phyloP scores from a whole-genome alignment of 2,113 vertebrate species.

The Ia io region DNA sequence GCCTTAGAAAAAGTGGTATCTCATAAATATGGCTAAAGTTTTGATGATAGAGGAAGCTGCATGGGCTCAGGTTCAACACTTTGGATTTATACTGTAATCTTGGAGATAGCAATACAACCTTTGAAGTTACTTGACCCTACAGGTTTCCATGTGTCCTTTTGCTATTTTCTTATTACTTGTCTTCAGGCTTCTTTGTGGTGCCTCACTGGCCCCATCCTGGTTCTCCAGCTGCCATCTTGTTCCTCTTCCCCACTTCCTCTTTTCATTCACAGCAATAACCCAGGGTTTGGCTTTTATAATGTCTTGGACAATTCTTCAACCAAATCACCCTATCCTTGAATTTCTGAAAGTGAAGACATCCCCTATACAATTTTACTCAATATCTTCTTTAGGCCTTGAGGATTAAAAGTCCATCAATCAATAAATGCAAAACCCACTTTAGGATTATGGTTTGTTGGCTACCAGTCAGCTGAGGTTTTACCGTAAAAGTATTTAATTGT shows the following conservation, averaged over 20 bases:
- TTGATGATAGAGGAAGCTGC: neutral
- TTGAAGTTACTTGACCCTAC: neutral
- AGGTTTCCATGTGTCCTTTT: neutral
- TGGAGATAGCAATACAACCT: neutral
- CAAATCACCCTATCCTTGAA: neutral
- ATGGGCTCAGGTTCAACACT: neutral
- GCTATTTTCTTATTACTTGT: neutral
- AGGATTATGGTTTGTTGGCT: neutral
- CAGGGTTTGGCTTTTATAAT: neutral
- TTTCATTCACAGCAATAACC: neutral
- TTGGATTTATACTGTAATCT: neutral
- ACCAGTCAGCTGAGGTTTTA: slow-evolving; percentile 27
- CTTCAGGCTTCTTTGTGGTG: neutral
- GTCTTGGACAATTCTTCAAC: neutral
- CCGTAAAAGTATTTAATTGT: slow-evolving; percentile 39
- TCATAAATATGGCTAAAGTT: neutral
- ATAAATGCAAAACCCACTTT: neutral
- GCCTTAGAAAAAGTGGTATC: neutral
- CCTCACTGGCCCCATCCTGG: neutral
- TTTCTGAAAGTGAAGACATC: neutral
- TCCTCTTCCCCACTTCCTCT: neutral
- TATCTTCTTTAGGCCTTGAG: neutral
- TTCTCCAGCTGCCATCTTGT: neutral
- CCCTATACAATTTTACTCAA: neutral
- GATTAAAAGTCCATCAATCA: slow-evolving; percentile 15